Base-by-base conservation (phyloP, 1,140 invertebrate genomes). In the Drosophila serrata region DNA sequence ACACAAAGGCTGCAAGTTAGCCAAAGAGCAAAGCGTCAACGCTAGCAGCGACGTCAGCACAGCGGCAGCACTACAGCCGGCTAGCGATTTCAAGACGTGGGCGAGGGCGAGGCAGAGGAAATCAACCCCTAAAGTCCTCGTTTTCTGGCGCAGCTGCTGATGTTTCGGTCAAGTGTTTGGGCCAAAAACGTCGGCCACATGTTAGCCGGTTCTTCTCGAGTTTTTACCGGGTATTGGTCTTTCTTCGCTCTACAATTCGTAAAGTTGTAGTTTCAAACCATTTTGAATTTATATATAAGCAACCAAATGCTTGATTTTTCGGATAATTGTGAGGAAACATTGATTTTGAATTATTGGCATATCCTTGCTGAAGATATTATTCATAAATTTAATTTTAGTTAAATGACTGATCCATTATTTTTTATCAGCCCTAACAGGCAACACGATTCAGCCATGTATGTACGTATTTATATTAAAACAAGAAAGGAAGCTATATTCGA, bases 1-100 rank as follows among this genome's bases (percentile, higher is more conserved):
- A 85, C 81, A 81, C 80, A 79, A 74, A 77, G 77, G 75, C 69
- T 63, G 69, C 74, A 59, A 67, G 86, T 56, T 79, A 75, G 72
- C 74, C 59, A 82, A 75, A 85, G 81, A 55, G 64, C 70, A 73
- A 80, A 81, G 67, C 75, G 74, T 37, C 76, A 62, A 77, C 58
- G 61, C 37, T 46, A 58, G 22, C 64, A 45, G 24, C 64, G 22
- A 9, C 35, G 53, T 39, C 60, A 51, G 17, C 61, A 22, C 58
- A 29, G 15, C 60, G 15, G 9, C 19, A 46, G 48, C 64, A 43
- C 7, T 58, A 15, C 46, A 51, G 45, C 58, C 40, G 40, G 46
- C 17, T 56, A 35, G 29, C 55, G 19, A 55, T 24, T 55, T 29
- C 33, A 48, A 43, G n/a, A n/a, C n/a, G n/a, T n/a, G n/a, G n/a